phyloP scores from a whole-genome alignment of 2,888 invertebrate species.

The Nephrotoma flavescens region DNA sequence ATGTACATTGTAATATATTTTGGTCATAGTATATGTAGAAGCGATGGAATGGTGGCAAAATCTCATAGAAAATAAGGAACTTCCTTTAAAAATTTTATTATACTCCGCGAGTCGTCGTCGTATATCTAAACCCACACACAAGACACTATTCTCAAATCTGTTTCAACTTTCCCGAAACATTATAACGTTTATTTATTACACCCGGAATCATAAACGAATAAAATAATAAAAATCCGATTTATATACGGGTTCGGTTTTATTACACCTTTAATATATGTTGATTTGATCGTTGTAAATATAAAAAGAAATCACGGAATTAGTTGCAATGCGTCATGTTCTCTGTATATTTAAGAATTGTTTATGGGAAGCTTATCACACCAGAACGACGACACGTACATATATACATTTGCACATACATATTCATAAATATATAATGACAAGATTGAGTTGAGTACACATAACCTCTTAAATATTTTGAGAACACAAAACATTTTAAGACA shows the following conservation, averaged over 20 bases:
- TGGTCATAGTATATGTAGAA: background rate
- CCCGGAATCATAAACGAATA: background rate
- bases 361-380: background rate
- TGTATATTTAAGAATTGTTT: background rate
- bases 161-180: background rate
- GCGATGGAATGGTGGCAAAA: background rate
- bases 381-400: background rate
- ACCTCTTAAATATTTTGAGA: background rate
- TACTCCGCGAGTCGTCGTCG: background rate
- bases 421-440: background rate
- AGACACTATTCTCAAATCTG: background rate
- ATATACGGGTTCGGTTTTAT: background rate
- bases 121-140: too few species aligned
- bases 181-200: background rate
- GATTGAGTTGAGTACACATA: background rate
- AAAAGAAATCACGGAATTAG: background rate
- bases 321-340: background rate
- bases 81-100: background rate
- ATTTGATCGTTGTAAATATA: background rate
- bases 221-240: background rate
- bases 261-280: background rate
- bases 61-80: background rate
- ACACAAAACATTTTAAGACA: background rate
- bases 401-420: background rate
- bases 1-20: background rate